These are phyloP conservation scores for Clavelina lepadiformis DNA, from an alignment of 23 tunicate genomes.

Conservation along the genomic window DNA sequence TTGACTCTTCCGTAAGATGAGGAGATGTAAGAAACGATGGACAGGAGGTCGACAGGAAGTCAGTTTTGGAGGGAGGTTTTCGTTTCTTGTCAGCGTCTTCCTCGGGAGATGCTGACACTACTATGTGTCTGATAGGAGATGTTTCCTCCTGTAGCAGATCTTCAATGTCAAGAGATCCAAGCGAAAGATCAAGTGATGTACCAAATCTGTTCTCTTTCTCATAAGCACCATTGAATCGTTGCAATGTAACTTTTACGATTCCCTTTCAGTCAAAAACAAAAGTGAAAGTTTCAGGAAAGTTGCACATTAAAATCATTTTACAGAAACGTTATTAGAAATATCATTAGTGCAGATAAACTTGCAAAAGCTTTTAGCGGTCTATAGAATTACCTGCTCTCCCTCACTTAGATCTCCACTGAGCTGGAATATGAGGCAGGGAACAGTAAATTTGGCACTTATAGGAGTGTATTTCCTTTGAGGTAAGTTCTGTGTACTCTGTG, in stretches of 20 bases:
- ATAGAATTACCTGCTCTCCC: slow-evolving; percentile 64
- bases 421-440: slow-evolving; percentile 68
- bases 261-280: slow-evolving; percentile 58
- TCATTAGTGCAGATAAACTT: neutral
- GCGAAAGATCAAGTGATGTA: slow-evolving; percentile 62
- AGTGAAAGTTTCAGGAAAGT: no score
- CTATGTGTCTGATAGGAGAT: slow-evolving; percentile 49
- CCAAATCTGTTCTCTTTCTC: slow-evolving; percentile 73
- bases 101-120: slow-evolving; percentile 29
- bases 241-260: slow-evolving; percentile 76
- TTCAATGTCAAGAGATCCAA: slow-evolving; percentile 82
- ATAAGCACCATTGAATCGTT: slow-evolving; percentile 49
- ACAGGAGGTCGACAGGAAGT: slow-evolving; percentile 64
- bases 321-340: neutral
- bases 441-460: slow-evolving; percentile 41
- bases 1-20: slow-evolving; percentile 10
- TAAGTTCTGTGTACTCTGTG: neutral
- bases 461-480: slow-evolving; percentile 71
- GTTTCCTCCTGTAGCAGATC: slow-evolving; percentile 48
- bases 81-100: neutral
- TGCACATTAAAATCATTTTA: no score
- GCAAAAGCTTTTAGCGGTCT: neutral
- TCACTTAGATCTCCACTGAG: slow-evolving; percentile 83
- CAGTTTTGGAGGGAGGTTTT: slow-evolving; percentile 5
- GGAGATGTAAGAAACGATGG: slow-evolving; percentile 33